These are phyloP conservation scores for Capricornis sumatraensis DNA, from an alignment of 2,113 vertebrate species.

Conservation along the genomic window DNA sequence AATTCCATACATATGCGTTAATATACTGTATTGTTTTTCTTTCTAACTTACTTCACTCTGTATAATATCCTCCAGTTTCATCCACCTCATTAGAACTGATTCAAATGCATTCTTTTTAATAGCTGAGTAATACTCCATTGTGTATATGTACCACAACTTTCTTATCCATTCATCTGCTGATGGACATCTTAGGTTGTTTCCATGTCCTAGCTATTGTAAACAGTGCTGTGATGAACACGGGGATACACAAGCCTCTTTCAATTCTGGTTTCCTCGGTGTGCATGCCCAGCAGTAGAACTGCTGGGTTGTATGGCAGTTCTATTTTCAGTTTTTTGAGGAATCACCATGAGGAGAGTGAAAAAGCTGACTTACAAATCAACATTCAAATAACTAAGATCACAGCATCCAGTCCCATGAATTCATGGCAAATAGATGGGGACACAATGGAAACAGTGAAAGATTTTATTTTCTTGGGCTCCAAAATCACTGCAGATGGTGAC, in stretches of 20 bases:
- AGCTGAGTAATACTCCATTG: neutral
- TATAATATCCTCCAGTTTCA: neutral
- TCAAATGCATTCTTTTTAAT: neutral
- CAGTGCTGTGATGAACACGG: neutral
- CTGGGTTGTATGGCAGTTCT: neutral
- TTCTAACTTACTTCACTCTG: neutral
- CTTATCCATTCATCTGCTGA: neutral
- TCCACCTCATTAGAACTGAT: neutral
- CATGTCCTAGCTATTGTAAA: neutral
- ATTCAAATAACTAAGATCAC: neutral
- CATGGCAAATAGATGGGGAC: neutral
- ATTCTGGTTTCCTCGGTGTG: neutral
- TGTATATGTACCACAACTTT: neutral
- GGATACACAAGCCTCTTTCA: neutral
- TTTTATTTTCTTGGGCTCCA: neutral
- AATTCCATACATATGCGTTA: neutral
- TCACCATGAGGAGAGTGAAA: neutral
- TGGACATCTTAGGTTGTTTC: neutral
- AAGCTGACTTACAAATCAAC: neutral
- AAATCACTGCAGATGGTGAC: neutral
- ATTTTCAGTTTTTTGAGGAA: neutral
- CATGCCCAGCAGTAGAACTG: neutral
- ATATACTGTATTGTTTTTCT: neutral
- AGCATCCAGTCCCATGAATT: neutral
- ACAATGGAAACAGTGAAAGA: neutral